Evolutionary conservation across 2,888 invertebrate species (phyloP), one percentile per base, ranked within the genome.

Genomic region (Saturnia pavonia): DNA sequence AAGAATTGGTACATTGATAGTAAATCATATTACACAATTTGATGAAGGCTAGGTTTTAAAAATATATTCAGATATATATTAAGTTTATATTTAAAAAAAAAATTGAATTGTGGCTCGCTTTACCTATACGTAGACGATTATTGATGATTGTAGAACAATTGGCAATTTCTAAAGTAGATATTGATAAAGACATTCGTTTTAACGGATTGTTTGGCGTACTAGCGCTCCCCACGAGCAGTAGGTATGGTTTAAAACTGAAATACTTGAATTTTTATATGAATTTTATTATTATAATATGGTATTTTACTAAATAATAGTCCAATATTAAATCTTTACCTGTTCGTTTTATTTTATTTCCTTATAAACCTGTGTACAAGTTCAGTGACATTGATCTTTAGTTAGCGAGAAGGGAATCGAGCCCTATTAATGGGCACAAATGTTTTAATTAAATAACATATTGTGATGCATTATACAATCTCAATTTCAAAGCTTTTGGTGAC

Each of bases 291-390:
- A 92, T 90, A 88, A 90, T 91, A 92, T 91, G 91, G 92, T 92
- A 92, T 92, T 92, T 92, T 92, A 92, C 92, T 92, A 91, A 92
- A 91, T 91, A 92, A 91, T 92, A 92, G 92, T 91, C 91, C 92
- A 92, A 91, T 91, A 92, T 91, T 92, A 92, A 92, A 91, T 91
- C 89, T 91, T 91, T 78, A 76, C 79, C 73, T 66, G 74, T 73
- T 90, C 85, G 90, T 91, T 91, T 92, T 82, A 91, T 91, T 92
- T 88, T 78, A 34, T 71, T 71, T 70, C 76, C 77, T 14, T 27
- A 14, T 27, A 27, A 12, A 11, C 14, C 12, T 60, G 27, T 11
- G 25, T 27, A 60, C 27, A 27, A 11, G 6, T 19, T n/a, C n/a
- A n/a, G n/a, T n/a, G n/a, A n/a, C n/a, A n/a, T n/a, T n/a, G n/a